phyloP scores from a whole-genome alignment of 2,888 invertebrate genomes.

The Eugnorisma glareosa region DNA sequence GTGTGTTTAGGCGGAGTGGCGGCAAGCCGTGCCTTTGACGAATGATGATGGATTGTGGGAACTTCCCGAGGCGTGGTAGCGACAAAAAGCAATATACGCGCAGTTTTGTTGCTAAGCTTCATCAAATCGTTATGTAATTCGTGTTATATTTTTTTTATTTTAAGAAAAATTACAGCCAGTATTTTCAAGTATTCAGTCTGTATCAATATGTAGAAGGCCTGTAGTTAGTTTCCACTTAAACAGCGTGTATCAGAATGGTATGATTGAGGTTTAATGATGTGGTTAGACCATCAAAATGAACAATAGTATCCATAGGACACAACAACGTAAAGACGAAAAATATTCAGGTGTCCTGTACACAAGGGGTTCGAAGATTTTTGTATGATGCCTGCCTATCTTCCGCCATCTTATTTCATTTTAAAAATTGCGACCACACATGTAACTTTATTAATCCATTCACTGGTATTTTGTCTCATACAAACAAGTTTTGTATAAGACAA shows the following conservation, averaged over 20 bases:
- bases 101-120: constrained; percentile 47
- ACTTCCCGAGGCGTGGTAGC: constrained; percentile 55
- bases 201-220: neutral
- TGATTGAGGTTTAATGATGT: neutral
- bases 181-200: neutral
- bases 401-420: too few species aligned
- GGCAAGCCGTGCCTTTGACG: constrained; percentile 71
- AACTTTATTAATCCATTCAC: too few species aligned
- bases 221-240: too few species aligned
- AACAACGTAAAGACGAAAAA: too few species aligned
- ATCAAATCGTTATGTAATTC: constrained; percentile 37
- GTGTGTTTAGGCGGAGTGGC: constrained; percentile 67
- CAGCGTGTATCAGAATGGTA: neutral
- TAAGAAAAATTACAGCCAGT: neutral
- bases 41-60: constrained; percentile 77
- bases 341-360: too few species aligned
- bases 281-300: neutral
- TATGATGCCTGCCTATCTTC: too few species aligned
- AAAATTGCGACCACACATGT: too few species aligned
- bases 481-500: too few species aligned
- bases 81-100: constrained; percentile 63
- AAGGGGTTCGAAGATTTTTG: too few species aligned
- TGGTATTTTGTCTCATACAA: too few species aligned
- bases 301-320: neutral
- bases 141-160: neutral